A percentile compares a stretch with the other conserved stretches of the same genome.
Evolutionary conservation across 2,888 invertebrate species (phyloP).

Genomic region (Agrochola macilenta): DNA sequence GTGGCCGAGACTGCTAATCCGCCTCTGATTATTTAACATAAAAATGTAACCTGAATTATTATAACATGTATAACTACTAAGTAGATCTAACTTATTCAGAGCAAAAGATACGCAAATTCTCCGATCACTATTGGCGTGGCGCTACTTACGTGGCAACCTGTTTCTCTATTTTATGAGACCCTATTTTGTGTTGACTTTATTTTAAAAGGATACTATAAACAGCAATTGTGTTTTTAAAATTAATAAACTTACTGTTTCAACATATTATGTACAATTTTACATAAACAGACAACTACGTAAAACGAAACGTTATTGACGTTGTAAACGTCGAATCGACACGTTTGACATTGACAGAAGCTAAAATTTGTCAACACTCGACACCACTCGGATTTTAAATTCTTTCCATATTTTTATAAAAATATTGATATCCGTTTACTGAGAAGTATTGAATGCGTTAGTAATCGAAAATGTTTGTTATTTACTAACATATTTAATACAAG

Average conservation of each 20-base stretch:
- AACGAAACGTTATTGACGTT: conserved; percentile 34
- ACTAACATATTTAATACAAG: conserved; percentile 30
- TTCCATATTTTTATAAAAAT: conserved; percentile 34
- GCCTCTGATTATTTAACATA: no score
- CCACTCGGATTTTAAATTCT: conserved; percentile 3
- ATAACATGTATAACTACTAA: no score
- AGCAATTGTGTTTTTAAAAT: not conserved
- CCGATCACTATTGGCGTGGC: not conserved
- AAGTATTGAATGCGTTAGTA: not conserved
- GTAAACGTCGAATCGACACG: conserved; percentile 15
- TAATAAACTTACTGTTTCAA: not conserved
- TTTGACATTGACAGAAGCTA: conserved; percentile 28
- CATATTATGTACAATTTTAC: not conserved
- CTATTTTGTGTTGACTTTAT: not conserved
- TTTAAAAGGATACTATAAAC: not conserved
- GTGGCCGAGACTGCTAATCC: no score
- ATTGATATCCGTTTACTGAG: conserved; percentile 3
- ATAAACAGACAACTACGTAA: not conserved
- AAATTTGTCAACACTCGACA: conserved; percentile 49
- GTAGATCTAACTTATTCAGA: not conserved
- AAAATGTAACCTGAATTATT: no score
- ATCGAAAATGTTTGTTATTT: conserved; percentile 32
- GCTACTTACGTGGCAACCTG: not conserved
- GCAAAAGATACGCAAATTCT: not conserved
- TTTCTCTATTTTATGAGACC: not conserved